Base-by-base conservation (phyloP, 2,888 invertebrate species). In the Pediacus dermestoides region DNA sequence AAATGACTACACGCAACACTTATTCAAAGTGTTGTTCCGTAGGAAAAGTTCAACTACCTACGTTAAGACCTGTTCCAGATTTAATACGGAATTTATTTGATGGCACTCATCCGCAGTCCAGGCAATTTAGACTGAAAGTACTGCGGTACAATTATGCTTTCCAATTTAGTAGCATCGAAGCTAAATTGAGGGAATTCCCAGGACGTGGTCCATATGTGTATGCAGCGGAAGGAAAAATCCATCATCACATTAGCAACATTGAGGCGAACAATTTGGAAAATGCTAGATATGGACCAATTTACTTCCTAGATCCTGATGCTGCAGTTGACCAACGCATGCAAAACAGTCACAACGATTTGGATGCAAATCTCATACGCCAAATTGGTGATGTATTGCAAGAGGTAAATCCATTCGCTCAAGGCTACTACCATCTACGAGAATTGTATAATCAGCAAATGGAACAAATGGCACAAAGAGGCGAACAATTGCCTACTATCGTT, bases 91-190 rank as follows among this genome's bases (percentile, higher is more conserved):
- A 23, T 23, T 23, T 23, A 23, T 23, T 23, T 23, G 10, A n/a
- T 3, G 23, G 23, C 8, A 3, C n/a, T 3, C 4, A 3, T 23
- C 4, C 23, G 10, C 9, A 23, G 23, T 3, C 23, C 3, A 3
- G 8, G 3, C 23, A 23, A 9, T 23, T 23, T n/a, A 4, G 3
- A 3, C 3, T 4, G 10, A 23, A 23, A 9, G 10, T 23, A 9
- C 23, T 23, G 3, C 23, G 10, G 10, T 23, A 23, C 8, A 23
- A 23, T 23, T 10, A 23, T n/a, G 23, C 23, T 3, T 23, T 23
- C 23, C 23, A 23, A 23, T 23, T 23, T n/a, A 3, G n/a, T 23
- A 23, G 23, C 9, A 23, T 23, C 9, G 4, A 23, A 10, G 23
- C 8, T 3, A 23, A 23, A 23, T 23, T 23, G 8, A n/a, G 23